phyloP scores from a whole-genome alignment of 2,888 invertebrate genomes.

The Ypsolopha sequella region DNA sequence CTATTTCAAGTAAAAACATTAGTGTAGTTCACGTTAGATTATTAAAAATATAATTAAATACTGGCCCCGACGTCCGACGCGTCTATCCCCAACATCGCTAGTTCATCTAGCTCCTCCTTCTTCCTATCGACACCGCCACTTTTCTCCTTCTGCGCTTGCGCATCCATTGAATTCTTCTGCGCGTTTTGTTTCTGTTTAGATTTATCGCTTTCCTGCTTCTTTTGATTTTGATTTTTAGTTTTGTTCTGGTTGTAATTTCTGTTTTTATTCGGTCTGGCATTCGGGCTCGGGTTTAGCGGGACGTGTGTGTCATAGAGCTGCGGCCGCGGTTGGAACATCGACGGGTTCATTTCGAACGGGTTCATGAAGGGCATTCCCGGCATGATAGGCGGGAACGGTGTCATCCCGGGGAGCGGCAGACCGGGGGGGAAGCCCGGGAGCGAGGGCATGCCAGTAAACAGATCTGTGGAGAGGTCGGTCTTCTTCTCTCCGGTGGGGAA shows the following conservation, averaged over 20 bases:
- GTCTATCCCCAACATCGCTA: slow-evolving; percentile 89
- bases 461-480: slow-evolving; percentile 16
- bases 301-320: slow-evolving; percentile 55
- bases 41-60: background rate
- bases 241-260: slow-evolving; percentile 12
- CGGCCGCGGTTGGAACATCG: slow-evolving; percentile 32
- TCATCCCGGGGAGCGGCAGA: slow-evolving; percentile 14
- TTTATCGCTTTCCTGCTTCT: background rate
- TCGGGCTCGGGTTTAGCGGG: slow-evolving; percentile 32
- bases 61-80: slow-evolving; percentile 80
- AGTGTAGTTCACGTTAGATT: background rate
- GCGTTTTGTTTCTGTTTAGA: background rate
- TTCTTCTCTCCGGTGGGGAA: slow-evolving; percentile 61
- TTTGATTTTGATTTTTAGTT: slow-evolving; percentile 1
- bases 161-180: background rate
- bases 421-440: slow-evolving; percentile 16
- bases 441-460: slow-evolving; percentile 21
- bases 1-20: background rate
- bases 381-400: slow-evolving; percentile 21
- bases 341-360: slow-evolving; percentile 43
- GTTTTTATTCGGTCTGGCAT: slow-evolving; percentile 12
- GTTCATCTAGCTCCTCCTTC: slow-evolving; percentile 75
- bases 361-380: slow-evolving; percentile 34
- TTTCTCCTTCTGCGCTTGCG: slow-evolving; percentile 13
- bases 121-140: slow-evolving; percentile 31